These are phyloP conservation scores for Casuarius casuarius DNA, from an alignment of 2,113 vertebrate genomes.

Conservation along the genomic window DNA sequence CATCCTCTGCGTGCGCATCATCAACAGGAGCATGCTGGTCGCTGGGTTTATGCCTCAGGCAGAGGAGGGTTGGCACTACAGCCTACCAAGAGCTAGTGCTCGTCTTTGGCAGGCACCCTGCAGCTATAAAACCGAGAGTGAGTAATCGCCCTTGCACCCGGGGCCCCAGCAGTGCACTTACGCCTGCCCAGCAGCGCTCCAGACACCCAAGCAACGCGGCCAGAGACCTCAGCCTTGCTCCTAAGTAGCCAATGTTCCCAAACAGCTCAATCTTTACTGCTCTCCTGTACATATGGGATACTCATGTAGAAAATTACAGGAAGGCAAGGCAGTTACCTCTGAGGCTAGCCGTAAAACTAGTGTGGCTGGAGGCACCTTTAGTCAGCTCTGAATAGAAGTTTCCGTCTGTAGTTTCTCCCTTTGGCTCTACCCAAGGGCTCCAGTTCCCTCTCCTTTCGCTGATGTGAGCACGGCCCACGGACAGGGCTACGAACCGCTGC, in stretches of 20 bases:
- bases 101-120: background rate
- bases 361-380: background rate
- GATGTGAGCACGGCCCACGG: background rate
- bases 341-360: background rate
- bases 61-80: background rate
- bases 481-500: background rate
- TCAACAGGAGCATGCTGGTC: background rate
- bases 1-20: background rate
- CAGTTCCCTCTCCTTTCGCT: background rate
- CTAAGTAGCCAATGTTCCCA: fast-evolving
- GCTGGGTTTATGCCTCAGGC: background rate
- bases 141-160: too few species aligned
- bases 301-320: background rate
- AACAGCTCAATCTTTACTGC: background rate
- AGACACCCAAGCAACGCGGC: background rate
- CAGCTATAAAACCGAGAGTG: fast-evolving
- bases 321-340: background rate
- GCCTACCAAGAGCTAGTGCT: fast-evolving
- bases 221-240: background rate
- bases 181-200: background rate
- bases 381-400: background rate
- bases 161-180: background rate
- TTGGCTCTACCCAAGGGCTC: background rate
- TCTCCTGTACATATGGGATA: fast-evolving
- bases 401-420: background rate